Evolutionary conservation across 2,888 invertebrate genomes (phyloP).

Genomic region (Nymphalis polychloros): DNA sequence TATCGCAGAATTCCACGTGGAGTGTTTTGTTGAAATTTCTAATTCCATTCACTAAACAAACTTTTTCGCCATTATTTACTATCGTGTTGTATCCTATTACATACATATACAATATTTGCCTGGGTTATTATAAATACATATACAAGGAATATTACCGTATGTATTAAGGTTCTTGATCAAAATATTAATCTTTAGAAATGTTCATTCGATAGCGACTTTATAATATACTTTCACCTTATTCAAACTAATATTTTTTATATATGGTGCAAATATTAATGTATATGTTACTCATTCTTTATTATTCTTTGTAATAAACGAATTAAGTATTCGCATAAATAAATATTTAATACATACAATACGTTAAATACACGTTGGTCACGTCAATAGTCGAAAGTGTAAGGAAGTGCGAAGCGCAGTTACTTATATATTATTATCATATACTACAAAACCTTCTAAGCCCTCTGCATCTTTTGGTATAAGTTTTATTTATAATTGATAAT

Average conservation of each 20-base stretch:
- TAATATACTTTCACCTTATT: neutral
- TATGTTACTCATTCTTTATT: too few relatives aligned
- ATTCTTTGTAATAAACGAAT: too few relatives aligned
- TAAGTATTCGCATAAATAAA: too few relatives aligned
- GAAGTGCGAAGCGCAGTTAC: too few relatives aligned
- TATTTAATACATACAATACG: too few relatives aligned
- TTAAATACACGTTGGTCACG: too few relatives aligned
- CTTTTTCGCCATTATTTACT: constrained; percentile 35
- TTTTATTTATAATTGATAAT: too few relatives aligned
- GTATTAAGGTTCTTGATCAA: neutral
- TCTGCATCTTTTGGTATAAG: too few relatives aligned
- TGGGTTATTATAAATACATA: neutral
- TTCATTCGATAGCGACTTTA: neutral
- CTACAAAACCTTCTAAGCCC: too few relatives aligned
- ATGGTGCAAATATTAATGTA: neutral
- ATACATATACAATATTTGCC: neutral
- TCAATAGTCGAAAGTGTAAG: too few relatives aligned
- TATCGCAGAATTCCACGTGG: constrained; percentile 79
- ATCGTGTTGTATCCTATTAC: constrained; percentile 1
- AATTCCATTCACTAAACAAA: constrained; percentile 60
- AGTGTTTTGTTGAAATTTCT: constrained; percentile 73
- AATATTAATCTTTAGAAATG: neutral
- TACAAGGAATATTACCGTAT: neutral
- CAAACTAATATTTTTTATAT: neutral
- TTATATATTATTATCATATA: too few relatives aligned